These are phyloP conservation scores for Spisula subtruncata DNA, from an alignment of 2,888 invertebrate genomes.

Conservation along the genomic window DNA sequence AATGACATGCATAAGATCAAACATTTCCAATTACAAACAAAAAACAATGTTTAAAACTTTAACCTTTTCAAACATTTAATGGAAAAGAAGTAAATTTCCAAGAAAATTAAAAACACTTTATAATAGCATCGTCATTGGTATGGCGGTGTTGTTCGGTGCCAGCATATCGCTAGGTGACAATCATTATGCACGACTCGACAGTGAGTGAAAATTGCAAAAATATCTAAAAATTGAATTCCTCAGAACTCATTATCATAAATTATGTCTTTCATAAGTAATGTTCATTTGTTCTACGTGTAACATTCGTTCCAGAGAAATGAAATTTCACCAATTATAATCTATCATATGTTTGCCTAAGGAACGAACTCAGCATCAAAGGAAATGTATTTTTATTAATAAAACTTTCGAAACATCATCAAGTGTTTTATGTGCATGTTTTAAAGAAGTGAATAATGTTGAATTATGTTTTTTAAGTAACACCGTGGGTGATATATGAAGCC, in stretches of 20 bases:
- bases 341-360: not conserved
- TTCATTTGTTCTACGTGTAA: not conserved
- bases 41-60: too few species aligned
- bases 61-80: too few species aligned
- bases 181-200: not conserved
- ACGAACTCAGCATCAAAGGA: slow-evolving; percentile 8
- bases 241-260: not conserved
- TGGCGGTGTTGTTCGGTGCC: too few species aligned
- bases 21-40: too few species aligned
- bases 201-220: not conserved
- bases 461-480: not conserved
- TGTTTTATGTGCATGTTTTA: not conserved
- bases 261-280: not conserved
- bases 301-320: slow-evolving; percentile 21
- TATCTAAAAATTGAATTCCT: not conserved
- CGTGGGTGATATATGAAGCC: not conserved
- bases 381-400: not conserved
- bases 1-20: too few species aligned
- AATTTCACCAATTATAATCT: not conserved
- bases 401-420: not conserved
- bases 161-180: too few species aligned
- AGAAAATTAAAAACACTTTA: too few species aligned
- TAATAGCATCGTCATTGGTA: too few species aligned
- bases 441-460: not conserved
- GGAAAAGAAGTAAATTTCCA: too few species aligned